phyloP scores from a whole-genome alignment of 1,140 invertebrate genomes.

The Chelonus insularis region DNA sequence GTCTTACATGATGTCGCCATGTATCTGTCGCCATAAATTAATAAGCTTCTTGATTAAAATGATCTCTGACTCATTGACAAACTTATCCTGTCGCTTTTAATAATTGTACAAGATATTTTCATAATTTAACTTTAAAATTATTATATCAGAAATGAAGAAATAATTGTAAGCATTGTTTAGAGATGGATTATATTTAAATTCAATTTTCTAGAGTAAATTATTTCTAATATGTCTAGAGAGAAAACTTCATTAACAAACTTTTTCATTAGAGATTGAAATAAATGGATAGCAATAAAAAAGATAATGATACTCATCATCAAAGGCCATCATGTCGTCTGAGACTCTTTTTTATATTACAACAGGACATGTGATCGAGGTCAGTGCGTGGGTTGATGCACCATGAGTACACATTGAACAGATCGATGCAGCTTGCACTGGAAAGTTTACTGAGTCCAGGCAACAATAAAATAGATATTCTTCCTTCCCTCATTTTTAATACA shows the following conservation, averaged over 20 bases:
- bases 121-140: too few relatives aligned
- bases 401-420: slow-evolving; percentile 39
- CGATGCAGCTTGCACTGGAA: slow-evolving; percentile 48
- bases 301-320: slow-evolving; percentile 20
- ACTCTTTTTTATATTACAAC: slow-evolving; percentile 5
- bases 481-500: neutral
- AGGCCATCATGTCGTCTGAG: slow-evolving; percentile 33
- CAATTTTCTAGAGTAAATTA: too few relatives aligned
- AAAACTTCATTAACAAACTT: neutral
- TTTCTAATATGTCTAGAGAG: neutral
- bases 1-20: too few relatives aligned
- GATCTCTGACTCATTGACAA: too few relatives aligned
- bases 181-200: too few relatives aligned
- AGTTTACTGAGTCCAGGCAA: slow-evolving; percentile 15
- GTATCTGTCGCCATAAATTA: too few relatives aligned
- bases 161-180: too few relatives aligned
- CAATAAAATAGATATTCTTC: neutral
- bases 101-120: too few relatives aligned
- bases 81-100: too few relatives aligned
- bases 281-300: neutral
- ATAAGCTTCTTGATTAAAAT: too few relatives aligned
- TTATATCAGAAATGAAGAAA: too few relatives aligned
- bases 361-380: slow-evolving; percentile 42
- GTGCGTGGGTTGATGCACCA: slow-evolving; percentile 57
- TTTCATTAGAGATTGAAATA: neutral